Evolutionary conservation across 53 echinoderm and acorn worm genomes (phyloP).

Genomic region (Paracentrotus lividus): DNA sequence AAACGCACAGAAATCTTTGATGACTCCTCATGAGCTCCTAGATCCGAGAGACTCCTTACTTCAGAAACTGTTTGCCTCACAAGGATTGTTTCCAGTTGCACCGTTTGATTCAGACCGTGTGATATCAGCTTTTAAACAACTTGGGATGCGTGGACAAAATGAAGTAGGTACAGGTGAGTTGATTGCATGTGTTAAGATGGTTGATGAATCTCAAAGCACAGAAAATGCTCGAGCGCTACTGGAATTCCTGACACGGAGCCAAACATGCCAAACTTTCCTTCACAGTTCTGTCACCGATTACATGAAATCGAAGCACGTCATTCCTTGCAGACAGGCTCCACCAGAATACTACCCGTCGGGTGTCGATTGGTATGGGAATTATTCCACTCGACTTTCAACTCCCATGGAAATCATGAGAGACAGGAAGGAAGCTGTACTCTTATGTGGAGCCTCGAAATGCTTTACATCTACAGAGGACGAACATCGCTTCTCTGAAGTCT

Average conservation of each 20-base stretch:
- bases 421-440: neutral
- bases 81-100: constrained; percentile 71
- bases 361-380: neutral
- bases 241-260: neutral
- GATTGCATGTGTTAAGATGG: neutral
- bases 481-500: neutral
- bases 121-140: neutral
- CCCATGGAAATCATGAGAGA: neutral
- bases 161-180: neutral
- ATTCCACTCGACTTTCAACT: neutral
- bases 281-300: neutral
- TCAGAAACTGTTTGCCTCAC: constrained; percentile 46
- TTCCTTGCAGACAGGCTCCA: neutral
- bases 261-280: neutral
- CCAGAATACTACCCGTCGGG: constrained; percentile 11
- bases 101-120: neutral
- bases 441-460: neutral
- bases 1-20: neutral
- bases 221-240: neutral
- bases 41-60: constrained; percentile 65
- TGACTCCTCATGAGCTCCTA: constrained; percentile 70
- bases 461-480: neutral
- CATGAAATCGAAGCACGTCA: neutral
- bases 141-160: constrained; percentile 34
- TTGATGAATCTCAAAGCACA: neutral